Conservation (phyloP, 1,140 invertebrate species). For the Macrotrachela quadricornifera region DNA sequence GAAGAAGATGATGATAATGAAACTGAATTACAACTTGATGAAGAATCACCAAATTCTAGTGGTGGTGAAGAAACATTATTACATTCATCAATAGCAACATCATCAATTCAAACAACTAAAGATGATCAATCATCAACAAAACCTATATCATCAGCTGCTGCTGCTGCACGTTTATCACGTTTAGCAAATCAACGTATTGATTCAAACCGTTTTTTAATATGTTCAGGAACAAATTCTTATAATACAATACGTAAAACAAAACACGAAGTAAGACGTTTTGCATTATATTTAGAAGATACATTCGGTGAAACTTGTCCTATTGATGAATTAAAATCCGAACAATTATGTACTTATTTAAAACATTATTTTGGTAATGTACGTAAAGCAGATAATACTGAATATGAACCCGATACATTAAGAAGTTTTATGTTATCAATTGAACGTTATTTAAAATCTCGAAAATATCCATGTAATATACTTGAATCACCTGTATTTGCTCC, state of each 20-base stretch:
- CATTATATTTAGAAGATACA: not conserved
- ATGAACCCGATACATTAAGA: conserved; percentile 3
- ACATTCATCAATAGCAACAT: too few species aligned
- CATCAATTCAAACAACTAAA: too few species aligned
- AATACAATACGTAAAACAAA: conserved; percentile 6
- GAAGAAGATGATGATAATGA: too few species aligned
- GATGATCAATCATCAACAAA: too few species aligned
- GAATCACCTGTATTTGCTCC: not conserved
- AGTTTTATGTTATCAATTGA: conserved; percentile 8
- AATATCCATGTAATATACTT: conserved; percentile 3
- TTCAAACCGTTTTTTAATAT: too few species aligned
- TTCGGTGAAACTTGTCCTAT: conserved; percentile 3
- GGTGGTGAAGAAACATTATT: too few species aligned
- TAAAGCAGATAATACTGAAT: conserved; percentile 5
- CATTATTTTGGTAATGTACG: conserved; percentile 2
- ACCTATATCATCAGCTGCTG: too few species aligned
- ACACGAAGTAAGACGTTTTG: conserved; percentile 1
- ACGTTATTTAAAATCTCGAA: conserved; percentile 6
- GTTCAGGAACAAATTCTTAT: too few species aligned
- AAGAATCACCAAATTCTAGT: too few species aligned
- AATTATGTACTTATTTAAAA: conserved; percentile 6
- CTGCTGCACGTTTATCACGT: too few species aligned
- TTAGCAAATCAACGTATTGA: too few species aligned
- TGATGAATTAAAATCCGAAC: not conserved
- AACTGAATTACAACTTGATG: too few species aligned